Conservation (phyloP, 2,797 vertebrate species). For the Phalloptychus januarius region DNA sequence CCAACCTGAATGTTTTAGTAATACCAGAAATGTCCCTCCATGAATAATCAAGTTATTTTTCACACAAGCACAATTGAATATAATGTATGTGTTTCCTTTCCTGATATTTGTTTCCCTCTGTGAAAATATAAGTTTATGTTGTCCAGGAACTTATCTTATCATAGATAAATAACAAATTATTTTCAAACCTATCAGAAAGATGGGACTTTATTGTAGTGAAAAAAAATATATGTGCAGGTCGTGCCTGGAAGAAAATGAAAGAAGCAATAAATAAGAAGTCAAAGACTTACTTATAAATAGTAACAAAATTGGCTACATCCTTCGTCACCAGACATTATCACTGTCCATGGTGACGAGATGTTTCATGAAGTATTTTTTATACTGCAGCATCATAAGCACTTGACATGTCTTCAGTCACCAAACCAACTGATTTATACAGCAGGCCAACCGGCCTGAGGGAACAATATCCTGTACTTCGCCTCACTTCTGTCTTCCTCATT, state of each 20-base stretch:
- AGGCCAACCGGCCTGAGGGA: slow-evolving; percentile 64
- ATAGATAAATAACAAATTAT: not conserved
- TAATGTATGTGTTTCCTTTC: not conserved
- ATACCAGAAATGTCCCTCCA: not conserved
- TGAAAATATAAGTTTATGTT: not conserved
- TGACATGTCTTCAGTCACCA: slow-evolving; percentile 61
- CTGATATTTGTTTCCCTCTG: not conserved
- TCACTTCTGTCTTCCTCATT: slow-evolving; percentile 69
- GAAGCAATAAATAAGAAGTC: not conserved
- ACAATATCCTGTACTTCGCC: slow-evolving; percentile 59
- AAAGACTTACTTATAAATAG: not conserved
- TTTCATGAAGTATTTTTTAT: slow-evolving; percentile 57
- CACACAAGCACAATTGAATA: not conserved
- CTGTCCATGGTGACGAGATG: slow-evolving; percentile 20
- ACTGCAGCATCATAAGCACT: slow-evolving; percentile 34
- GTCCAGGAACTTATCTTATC: not conserved
- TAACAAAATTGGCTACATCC: not conserved
- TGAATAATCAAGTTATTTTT: not conserved
- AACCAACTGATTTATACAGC: slow-evolving; percentile 63
- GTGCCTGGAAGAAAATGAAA: not conserved
- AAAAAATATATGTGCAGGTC: not conserved
- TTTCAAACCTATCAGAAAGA: not conserved
- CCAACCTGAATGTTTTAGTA: not conserved
- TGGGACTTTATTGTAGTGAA: not conserved
- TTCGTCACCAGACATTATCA: slow-evolving; percentile 1